phyloP scores from a whole-genome alignment of 2,888 invertebrate genomes.

The Eucriotettix oculatus region DNA sequence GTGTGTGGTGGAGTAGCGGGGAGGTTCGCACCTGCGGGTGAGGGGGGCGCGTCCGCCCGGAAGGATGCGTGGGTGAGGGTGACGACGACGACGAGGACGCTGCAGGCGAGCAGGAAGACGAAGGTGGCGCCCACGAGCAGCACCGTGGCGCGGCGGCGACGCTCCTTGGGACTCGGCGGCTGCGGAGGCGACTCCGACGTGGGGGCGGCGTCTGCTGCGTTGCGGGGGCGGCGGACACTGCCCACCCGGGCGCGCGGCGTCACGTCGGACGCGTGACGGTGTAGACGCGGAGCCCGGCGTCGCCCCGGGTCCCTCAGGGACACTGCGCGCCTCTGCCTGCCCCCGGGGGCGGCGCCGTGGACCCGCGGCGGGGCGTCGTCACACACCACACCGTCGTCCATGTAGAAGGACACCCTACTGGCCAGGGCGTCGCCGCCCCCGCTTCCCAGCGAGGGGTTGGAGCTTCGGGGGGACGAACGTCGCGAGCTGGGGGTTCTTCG shows the following conservation, averaged over 20 bases:
- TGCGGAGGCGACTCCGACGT: not conserved
- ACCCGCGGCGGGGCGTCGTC: not conserved
- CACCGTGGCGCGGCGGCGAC: slow-evolving; percentile 49
- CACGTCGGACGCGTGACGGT: not conserved
- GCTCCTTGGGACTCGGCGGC: slow-evolving; percentile 27
- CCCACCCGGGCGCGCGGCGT: not conserved
- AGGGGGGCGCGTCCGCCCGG: slow-evolving; percentile 1
- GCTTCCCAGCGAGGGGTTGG: not conserved
- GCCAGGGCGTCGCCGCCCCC: not conserved
- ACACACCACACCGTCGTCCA: not conserved
- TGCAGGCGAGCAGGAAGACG: slow-evolving; percentile 52
- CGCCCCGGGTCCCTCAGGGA: not conserved
- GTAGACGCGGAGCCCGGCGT: not conserved
- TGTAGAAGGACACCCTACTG: not conserved
- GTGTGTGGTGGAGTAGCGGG: no score
- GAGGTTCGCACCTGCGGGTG: no score
- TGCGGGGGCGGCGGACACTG: not conserved
- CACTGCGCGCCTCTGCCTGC: not conserved
- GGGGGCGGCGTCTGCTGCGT: not conserved
- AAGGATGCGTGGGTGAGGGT: slow-evolving; percentile 53
- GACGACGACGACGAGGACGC: slow-evolving; percentile 59
- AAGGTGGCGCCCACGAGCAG: slow-evolving; percentile 55
- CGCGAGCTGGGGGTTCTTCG: not conserved
- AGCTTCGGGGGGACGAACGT: not conserved
- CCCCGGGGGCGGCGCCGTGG: not conserved